A percentile compares a stretch with the other conserved stretches of the same genome.
These are phyloP conservation scores for Ptychoptera albimana DNA, from an alignment of 2,888 invertebrate species.

Conservation along the genomic window DNA sequence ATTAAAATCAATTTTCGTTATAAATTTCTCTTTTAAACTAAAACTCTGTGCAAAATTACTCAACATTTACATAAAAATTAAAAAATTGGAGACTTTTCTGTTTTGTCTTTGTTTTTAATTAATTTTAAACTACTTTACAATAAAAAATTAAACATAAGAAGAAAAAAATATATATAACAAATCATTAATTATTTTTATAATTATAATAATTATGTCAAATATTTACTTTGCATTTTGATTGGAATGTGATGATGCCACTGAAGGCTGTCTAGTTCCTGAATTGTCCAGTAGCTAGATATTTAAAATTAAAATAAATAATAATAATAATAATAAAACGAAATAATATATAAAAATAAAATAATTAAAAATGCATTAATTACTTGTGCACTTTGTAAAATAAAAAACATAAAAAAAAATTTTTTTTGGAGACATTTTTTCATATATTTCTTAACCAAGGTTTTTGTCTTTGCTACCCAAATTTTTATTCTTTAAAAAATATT, in stretches of 20 bases:
- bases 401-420: slow-evolving; percentile 5
- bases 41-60: too few relatives aligned
- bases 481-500: too few relatives aligned
- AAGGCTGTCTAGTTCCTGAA: slow-evolving; percentile 35
- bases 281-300: slow-evolving; percentile 54
- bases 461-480: too few relatives aligned
- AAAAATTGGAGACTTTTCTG: too few relatives aligned
- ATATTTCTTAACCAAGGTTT: too few relatives aligned
- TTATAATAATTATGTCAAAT: slow-evolving; percentile 21
- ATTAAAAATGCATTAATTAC: slow-evolving; percentile 10
- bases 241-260: slow-evolving; percentile 36
- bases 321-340: slow-evolving; percentile 16
- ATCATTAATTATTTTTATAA: slow-evolving; percentile 2
- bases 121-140: neutral
- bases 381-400: slow-evolving; percentile 18
- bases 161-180: slow-evolving; percentile 12
- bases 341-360: slow-evolving; percentile 10
- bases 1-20: too few relatives aligned
- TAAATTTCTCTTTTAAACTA: too few relatives aligned
- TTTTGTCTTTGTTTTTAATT: too few relatives aligned
- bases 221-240: slow-evolving; percentile 46
- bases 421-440: too few relatives aligned
- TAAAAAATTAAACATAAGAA: slow-evolving; percentile 1
- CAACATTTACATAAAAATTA: too few relatives aligned
- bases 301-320: slow-evolving; percentile 19